Percentiles rank a stretch among this genome's conserved stretches.
phyloP scores from a whole-genome alignment of 1,140 invertebrate genomes.

The Papilio polytes region DNA sequence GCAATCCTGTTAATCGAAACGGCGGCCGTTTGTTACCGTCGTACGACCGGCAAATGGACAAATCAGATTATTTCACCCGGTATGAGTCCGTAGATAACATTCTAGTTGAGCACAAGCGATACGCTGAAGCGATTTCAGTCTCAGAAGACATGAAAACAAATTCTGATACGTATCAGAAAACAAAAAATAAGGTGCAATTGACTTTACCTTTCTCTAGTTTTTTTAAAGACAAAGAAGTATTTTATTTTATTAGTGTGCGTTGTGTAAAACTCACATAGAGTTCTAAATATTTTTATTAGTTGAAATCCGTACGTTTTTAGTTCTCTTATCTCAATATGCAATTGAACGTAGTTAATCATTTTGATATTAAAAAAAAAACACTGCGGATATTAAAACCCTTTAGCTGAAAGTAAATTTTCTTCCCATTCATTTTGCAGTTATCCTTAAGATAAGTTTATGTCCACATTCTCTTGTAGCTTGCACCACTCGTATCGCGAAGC shows the following conservation, averaged over 20 bases:
- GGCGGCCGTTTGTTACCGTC: constrained; percentile 72
- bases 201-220: too few species aligned
- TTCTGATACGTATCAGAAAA: neutral
- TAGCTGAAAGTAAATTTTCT: neutral
- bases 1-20: constrained; percentile 81
- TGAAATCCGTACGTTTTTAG: too few species aligned
- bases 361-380: neutral
- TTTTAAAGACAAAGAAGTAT: too few species aligned
- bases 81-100: constrained; percentile 80
- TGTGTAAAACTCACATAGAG: too few species aligned
- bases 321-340: neutral
- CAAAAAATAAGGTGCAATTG: neutral
- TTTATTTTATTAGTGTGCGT: too few species aligned
- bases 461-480: constrained; percentile 2
- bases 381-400: neutral
- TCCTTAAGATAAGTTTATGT: neutral
- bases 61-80: constrained; percentile 83
- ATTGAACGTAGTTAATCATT: neutral
- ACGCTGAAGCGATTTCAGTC: constrained; percentile 34
- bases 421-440: neutral
- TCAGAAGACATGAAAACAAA: neutral
- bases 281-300: too few species aligned
- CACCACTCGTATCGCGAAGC: constrained; percentile 49
- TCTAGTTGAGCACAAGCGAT: constrained; percentile 45
- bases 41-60: constrained; percentile 80